These are phyloP conservation scores for Lasioglossum albipes DNA, from an alignment of 1,140 invertebrate genomes.

Conservation along the genomic window DNA sequence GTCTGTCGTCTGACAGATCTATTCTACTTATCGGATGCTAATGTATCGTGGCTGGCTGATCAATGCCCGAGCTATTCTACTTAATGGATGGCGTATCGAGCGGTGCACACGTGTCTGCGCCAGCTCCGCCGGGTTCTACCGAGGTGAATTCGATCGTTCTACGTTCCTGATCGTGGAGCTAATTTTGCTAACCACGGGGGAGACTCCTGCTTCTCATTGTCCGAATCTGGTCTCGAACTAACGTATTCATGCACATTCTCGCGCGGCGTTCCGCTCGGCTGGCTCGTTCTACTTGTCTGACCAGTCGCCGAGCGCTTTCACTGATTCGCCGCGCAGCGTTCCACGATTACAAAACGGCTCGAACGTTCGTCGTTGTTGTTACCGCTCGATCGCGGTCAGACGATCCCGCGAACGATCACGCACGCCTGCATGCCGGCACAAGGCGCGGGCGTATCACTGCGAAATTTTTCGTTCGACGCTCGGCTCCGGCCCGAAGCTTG, in stretches of 20 bases:
- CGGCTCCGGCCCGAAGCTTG: neutral
- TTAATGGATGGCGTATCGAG: neutral
- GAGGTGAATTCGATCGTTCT: too few species aligned
- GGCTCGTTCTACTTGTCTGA: neutral
- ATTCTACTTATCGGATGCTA: neutral
- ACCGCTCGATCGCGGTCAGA: too few species aligned
- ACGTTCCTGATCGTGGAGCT: too few species aligned
- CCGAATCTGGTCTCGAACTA: neutral
- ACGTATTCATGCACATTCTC: too few species aligned
- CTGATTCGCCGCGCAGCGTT: too few species aligned
- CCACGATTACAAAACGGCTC: too few species aligned
- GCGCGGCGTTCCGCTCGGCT: neutral
- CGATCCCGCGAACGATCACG: neutral
- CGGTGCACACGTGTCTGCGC: too few species aligned
- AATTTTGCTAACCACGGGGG: neutral
- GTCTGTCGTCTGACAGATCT: neutral
- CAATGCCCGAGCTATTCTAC: neutral
- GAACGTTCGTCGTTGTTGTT: too few species aligned
- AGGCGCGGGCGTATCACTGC: neutral
- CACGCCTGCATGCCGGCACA: neutral
- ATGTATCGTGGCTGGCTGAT: neutral
- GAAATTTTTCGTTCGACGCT: neutral
- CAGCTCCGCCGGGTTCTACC: neutral
- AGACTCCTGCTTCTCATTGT: slow-evolving; percentile 2
- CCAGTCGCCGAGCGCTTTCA: too few species aligned